phyloP scores from a whole-genome alignment of 2,888 invertebrate species.

The Caenorhabditis sp. region DNA sequence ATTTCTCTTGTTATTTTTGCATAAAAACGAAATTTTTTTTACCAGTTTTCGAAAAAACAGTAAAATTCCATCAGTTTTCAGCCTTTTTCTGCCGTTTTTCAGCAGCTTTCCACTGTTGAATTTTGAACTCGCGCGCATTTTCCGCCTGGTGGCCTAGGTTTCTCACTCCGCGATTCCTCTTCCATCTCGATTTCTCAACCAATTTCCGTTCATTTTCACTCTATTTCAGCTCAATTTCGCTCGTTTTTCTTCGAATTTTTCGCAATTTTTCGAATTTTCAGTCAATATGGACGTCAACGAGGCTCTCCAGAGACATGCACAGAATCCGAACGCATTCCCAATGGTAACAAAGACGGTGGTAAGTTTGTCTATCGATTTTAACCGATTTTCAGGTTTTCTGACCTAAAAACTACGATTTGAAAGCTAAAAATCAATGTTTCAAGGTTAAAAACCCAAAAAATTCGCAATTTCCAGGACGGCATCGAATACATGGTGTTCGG shows the following conservation, averaged over 20 bases:
- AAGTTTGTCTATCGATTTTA: constrained; percentile 13
- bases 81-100: neutral
- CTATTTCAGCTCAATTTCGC: neutral
- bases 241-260: neutral
- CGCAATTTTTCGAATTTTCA: constrained; percentile 30
- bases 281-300: constrained; percentile 63
- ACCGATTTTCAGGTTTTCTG: neutral
- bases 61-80: neutral
- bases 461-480: constrained; percentile 6
- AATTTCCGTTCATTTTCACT: neutral
- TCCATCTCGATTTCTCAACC: constrained; percentile 7
- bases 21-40: neutral
- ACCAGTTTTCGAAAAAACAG: neutral
- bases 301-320: constrained; percentile 51
- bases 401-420: too few species aligned
- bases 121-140: constrained; percentile 2
- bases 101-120: neutral
- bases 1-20: too few species aligned
- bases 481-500: too few species aligned
- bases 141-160: constrained; percentile 2
- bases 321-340: constrained; percentile 46
- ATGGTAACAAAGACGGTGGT: constrained; percentile 63
- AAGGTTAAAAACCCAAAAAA: neutral
- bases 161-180: neutral
- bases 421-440: neutral